These are phyloP conservation scores for Baryphthengus martii DNA, from an alignment of 2,113 vertebrate species.

Conservation along the genomic window DNA sequence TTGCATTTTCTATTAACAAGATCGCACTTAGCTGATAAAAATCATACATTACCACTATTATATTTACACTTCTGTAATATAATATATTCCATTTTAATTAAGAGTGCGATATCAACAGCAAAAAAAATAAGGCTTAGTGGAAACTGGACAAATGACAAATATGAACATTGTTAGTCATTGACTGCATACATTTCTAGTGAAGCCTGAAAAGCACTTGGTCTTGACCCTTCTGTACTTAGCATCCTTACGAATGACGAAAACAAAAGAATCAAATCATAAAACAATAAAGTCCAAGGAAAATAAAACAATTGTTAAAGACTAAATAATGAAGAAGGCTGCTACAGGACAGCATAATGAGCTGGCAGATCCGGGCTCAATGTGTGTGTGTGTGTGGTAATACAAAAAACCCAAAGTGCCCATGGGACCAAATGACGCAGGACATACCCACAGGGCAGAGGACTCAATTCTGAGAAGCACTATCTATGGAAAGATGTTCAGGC, in stretches of 20 bases:
- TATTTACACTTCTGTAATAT: not conserved
- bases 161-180: not conserved
- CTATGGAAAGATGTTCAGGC: not conserved
- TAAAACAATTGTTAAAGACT: not conserved
- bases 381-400: not conserved
- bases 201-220: not conserved
- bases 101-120: not conserved
- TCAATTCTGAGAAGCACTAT: not conserved
- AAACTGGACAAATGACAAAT: not conserved
- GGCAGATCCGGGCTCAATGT: not conserved
- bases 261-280: not conserved
- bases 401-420: not conserved
- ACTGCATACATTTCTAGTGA: not conserved
- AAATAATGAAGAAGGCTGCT: not conserved
- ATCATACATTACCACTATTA: not conserved
- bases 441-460: not conserved
- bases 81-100: not conserved
- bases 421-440: not conserved
- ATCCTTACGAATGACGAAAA: not conserved
- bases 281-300: not conserved
- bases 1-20: not conserved
- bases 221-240: not conserved
- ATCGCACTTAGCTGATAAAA: not conserved
- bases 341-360: not conserved
- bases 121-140: not conserved